Base-by-base conservation (phyloP, 2,797 vertebrate species). In the Chrysocyon brachyurus region DNA sequence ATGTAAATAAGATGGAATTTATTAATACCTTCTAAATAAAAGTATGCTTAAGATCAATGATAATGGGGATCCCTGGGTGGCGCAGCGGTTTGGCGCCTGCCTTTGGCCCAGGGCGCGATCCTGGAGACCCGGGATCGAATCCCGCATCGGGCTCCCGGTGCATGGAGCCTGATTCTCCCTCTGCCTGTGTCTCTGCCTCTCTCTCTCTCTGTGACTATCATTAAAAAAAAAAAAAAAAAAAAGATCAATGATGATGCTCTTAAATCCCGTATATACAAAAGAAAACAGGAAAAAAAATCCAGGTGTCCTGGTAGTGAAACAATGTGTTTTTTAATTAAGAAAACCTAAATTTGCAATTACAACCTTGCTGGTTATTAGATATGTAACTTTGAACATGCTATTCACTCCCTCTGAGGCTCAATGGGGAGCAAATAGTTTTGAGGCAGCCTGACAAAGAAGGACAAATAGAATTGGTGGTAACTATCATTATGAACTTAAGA, bases 1-100 rank as follows among this genome's bases (percentile, higher is more conserved):
- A 31, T 94, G 4, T 57, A 90, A 97, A 33, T 88, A 94, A 87
- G 24, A 56, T 59, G 12, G 3, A 82, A 86, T 87, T 92, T 72
- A 90, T 61, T 59, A 87, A 59, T 54, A 79, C 10, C 57, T 61
- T 87, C 57, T 82, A 87, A 94, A 46, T 73, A 84, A 91, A 91
- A 89, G 14, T 36, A 87, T 26, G 73, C 6, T 46, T 86, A 78
- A 83, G 52, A 64, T 49, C 17, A 77, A 33, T 84, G 36, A 54
- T 21, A 90, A 31, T 75, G 21, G n/a, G n/a, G n/a, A n/a, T n/a
- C n/a, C n/a, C n/a, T n/a, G n/a, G n/a, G n/a, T n/a, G n/a, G n/a
- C n/a, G n/a, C n/a, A n/a, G n/a, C n/a, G n/a, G n/a, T n/a, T n/a
- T n/a, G n/a, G n/a, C n/a, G n/a, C n/a, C n/a, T n/a, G n/a, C n/a